Base-by-base conservation (phyloP, 2,888 invertebrate species). In the Meganola albula region DNA sequence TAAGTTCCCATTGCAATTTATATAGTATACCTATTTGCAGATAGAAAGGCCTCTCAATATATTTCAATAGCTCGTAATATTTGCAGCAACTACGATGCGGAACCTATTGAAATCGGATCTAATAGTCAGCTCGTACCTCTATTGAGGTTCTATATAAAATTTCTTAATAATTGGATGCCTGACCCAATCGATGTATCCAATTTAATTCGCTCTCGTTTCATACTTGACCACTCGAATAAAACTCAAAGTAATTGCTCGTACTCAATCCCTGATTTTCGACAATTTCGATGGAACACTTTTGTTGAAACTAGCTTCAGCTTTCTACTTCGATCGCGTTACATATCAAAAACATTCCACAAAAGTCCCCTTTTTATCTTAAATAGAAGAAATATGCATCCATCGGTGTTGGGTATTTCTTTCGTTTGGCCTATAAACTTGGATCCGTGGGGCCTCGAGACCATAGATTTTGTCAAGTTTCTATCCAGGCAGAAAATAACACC, bases 221-320 rank as follows among this genome's bases (percentile, higher is more conserved):
- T 37, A 48, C 46, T 44, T 34, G 37, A 40, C 41, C 37, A 40
- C 33, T 54, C 48, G 29, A 39, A 52, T 42, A 36, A 51, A 48
- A 53, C 54, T 53, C 33, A 39, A 46, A 56, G 53, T 50, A 44
- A 52, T 53, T 48, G 53, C 47, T 40, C 36, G 48, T 43, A 37
- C 40, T 48, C 50, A 32, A 41, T 46, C 27, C 37, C 41, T 36
- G 48, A 52, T 50, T 55, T 52, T 52, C 43, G 43, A 34, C 40
- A 31, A 39, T 20, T 20, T 20, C 20, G 20, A 20, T n/a, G 20
- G 39, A 40, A 48, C 48, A 52, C 53, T 63, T 51, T 52, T 57
- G 47, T 51, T 52, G 49, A 63, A n/a, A n/a, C n/a, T n/a, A n/a
- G n/a, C n/a, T n/a, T n/a, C n/a, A n/a, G n/a, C n/a, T n/a, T n/a